Conservation (phyloP, 2,888 invertebrate genomes). For the Villa cingulata region DNA sequence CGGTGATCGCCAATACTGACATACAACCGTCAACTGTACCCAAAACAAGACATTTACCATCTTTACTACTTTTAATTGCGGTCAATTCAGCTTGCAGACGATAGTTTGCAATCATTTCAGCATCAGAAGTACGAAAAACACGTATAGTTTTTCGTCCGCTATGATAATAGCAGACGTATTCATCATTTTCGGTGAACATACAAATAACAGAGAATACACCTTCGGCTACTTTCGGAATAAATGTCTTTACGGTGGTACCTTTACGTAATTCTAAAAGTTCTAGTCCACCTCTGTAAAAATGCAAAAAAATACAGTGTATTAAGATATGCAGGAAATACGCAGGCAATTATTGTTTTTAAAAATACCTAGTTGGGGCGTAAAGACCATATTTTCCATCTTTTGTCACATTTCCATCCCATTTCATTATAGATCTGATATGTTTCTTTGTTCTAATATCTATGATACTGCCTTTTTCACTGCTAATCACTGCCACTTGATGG, state of each 20-base stretch:
- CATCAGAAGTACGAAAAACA: conserved; percentile 82
- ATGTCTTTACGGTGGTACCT: conserved; percentile 74
- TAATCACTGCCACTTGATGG: conserved; percentile 74
- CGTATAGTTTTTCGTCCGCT: conserved; percentile 88
- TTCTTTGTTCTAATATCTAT: conserved; percentile 81
- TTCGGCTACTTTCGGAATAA: conserved; percentile 89
- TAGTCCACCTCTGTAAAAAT: conserved; percentile 62
- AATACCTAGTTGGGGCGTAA: conserved; percentile 68
- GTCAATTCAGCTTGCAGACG: conserved; percentile 80
- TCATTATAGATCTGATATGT: conserved; percentile 70
- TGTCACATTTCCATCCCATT: conserved; percentile 86
- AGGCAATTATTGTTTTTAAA: neutral
- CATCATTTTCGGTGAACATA: conserved; percentile 84
- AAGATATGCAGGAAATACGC: neutral
- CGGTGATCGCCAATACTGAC: conserved; percentile 71
- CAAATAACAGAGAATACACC: conserved; percentile 95
- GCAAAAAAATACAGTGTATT: neutral
- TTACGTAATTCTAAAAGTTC: conserved; percentile 85
- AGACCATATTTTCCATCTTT: conserved; percentile 80
- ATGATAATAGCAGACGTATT: conserved; percentile 94
- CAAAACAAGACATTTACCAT: conserved; percentile 69
- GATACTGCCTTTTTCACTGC: conserved; percentile 79
- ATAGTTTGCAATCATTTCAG: conserved; percentile 85
- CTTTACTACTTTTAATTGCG: conserved; percentile 61
- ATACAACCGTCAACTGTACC: conserved; percentile 91